phyloP scores from a whole-genome alignment of 2,888 invertebrate species.

The Lycophotia porphyrea region DNA sequence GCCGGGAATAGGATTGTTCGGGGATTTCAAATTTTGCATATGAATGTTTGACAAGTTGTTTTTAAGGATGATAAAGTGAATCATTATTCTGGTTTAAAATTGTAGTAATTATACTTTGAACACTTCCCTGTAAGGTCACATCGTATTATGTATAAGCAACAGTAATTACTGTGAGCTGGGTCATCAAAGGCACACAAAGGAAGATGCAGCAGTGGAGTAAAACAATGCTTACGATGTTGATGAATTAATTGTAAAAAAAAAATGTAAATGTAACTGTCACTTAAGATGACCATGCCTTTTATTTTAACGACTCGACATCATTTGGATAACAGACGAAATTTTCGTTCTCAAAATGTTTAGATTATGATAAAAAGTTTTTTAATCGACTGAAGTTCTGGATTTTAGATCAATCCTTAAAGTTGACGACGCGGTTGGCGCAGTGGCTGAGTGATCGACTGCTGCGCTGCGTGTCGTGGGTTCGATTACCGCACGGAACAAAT shows the following conservation, averaged over 20 bases:
- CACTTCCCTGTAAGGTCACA: background rate
- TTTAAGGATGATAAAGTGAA: too few species aligned
- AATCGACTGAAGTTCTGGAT: background rate
- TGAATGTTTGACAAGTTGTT: background rate
- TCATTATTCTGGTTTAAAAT: background rate
- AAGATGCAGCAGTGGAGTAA: background rate
- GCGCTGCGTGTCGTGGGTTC: too few species aligned
- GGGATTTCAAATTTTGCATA: background rate
- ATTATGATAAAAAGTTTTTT: background rate
- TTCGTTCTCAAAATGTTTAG: background rate
- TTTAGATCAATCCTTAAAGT: too few species aligned
- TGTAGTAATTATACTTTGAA: background rate
- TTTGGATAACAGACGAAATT: background rate
- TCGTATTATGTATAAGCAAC: background rate
- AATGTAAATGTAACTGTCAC: background rate
- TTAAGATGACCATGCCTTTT: background rate
- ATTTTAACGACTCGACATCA: background rate
- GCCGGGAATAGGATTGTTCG: background rate
- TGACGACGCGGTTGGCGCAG: too few species aligned
- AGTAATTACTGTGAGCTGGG: background rate
- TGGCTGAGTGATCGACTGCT: too few species aligned
- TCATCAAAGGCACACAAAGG: background rate
- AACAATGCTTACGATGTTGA: background rate
- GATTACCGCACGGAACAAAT: too few species aligned
- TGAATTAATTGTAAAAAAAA: background rate